A percentile compares a stretch with the other conserved stretches of the same genome.
Conservation (phyloP, 2,888 invertebrate genomes). For the Drosophila yooni region DNA sequence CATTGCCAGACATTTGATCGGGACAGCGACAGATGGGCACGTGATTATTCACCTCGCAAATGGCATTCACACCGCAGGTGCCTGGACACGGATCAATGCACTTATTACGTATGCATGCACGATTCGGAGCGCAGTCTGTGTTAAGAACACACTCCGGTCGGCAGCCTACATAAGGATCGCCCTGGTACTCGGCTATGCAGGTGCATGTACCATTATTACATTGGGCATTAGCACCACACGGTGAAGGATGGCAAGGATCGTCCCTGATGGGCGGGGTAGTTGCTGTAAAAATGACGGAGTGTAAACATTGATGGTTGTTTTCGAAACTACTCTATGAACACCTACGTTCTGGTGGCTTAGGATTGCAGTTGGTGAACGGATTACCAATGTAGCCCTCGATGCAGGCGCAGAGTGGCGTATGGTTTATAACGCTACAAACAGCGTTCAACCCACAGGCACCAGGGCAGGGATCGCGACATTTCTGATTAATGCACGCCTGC, state of each 20-base stretch:
- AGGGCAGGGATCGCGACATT: constrained; percentile 90
- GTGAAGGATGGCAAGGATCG: constrained; percentile 90
- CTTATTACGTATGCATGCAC: constrained; percentile 90
- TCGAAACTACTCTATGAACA: constrained; percentile 2
- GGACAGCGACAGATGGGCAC: constrained; percentile 92
- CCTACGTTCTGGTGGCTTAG: constrained; percentile 82
- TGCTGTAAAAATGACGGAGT: constrained; percentile 57
- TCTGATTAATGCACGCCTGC: constrained; percentile 90
- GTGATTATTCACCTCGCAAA: constrained; percentile 92
- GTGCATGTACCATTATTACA: constrained; percentile 89
- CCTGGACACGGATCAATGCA: constrained; percentile 91
- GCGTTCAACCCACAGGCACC: constrained; percentile 90
- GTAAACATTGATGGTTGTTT: constrained; percentile 5
- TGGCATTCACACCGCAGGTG: constrained; percentile 90
- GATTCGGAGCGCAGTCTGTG: constrained; percentile 89
- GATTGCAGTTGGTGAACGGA: constrained; percentile 86
- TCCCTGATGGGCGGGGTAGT: constrained; percentile 68
- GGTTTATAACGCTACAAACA: constrained; percentile 88
- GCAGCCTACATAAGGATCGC: constrained; percentile 91
- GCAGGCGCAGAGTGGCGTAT: constrained; percentile 90
- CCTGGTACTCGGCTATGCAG: constrained; percentile 90
- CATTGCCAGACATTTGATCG: constrained; percentile 91
- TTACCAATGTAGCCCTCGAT: constrained; percentile 87
- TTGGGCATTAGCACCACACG: constrained; percentile 91
- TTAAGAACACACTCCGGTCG: constrained; percentile 92